Conservation (phyloP, 2,888 invertebrate species). For the Pollenia griseotomentosa region DNA sequence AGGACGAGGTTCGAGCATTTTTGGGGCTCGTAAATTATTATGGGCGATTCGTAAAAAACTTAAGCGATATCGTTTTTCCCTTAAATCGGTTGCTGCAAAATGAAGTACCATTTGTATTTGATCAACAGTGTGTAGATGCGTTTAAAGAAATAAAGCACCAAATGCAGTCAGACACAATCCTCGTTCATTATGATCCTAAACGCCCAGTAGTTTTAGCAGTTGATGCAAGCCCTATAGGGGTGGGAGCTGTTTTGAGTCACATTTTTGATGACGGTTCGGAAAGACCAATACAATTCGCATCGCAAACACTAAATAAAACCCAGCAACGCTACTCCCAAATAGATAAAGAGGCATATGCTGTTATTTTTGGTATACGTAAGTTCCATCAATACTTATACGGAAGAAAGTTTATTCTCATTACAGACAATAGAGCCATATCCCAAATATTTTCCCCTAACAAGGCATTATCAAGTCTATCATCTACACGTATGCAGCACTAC, state of each 20-base stretch:
- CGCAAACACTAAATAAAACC: slow-evolving; percentile 74
- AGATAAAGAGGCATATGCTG: slow-evolving; percentile 78
- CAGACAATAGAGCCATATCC: too few relatives aligned
- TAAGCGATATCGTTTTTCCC: not conserved
- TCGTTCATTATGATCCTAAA: not conserved
- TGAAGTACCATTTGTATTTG: not conserved
- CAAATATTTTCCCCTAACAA: too few relatives aligned
- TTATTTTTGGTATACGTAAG: slow-evolving; percentile 73
- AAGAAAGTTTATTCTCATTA: too few relatives aligned
- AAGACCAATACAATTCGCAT: slow-evolving; percentile 80
- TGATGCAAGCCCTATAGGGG: slow-evolving; percentile 3
- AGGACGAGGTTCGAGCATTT: too few relatives aligned
- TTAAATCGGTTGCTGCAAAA: not conserved
- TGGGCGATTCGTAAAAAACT: not conserved
- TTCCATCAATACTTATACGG: slow-evolving; percentile 79
- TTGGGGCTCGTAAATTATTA: too few relatives aligned
- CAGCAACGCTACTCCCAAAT: slow-evolving; percentile 71
- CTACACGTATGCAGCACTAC: too few relatives aligned
- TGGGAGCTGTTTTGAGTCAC: slow-evolving; percentile 77
- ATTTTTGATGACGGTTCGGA: slow-evolving; percentile 79
- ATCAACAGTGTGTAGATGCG: not conserved
- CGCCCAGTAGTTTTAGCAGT: not conserved
- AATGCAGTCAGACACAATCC: slow-evolving; percentile 1
- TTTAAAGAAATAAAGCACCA: not conserved
- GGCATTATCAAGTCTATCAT: too few relatives aligned